These are phyloP conservation scores for Labia minor DNA, from an alignment of 2,888 invertebrate species.

Conservation along the genomic window DNA sequence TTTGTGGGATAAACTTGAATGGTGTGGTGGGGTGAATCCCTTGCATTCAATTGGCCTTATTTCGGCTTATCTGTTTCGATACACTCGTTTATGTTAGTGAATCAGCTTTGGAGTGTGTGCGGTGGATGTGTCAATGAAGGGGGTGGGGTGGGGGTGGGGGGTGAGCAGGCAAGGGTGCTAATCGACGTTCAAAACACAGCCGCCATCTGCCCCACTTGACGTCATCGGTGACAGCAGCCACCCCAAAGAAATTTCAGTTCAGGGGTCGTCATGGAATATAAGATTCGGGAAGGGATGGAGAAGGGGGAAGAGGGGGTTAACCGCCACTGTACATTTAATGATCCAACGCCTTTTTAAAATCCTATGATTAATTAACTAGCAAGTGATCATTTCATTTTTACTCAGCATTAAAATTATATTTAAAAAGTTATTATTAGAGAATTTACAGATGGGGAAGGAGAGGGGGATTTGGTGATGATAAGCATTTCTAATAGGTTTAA, in stretches of 20 bases:
- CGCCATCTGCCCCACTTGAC: background rate
- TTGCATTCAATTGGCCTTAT: background rate
- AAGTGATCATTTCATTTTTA: background rate
- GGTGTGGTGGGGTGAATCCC: background rate
- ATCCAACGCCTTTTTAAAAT: background rate
- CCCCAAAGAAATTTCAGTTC: background rate
- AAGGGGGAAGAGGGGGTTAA: background rate
- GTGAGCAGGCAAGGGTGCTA: background rate
- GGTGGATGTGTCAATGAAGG: background rate
- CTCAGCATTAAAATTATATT: background rate
- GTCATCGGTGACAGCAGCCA: background rate
- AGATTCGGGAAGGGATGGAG: too few relatives aligned
- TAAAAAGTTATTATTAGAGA: background rate
- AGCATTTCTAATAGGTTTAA: background rate
- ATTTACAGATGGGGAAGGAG: too few relatives aligned
- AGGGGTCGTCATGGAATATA: too few relatives aligned
- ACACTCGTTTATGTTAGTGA: slow-evolving; percentile 13
- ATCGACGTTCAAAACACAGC: background rate
- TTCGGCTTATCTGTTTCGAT: slow-evolving; percentile 13
- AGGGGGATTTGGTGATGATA: too few relatives aligned
- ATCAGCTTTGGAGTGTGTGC: slow-evolving; percentile 3
- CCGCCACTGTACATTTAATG: background rate
- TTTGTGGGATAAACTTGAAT: slow-evolving; percentile 3
- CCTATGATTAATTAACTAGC: background rate
- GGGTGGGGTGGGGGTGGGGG: background rate